Percentiles rank a stretch among this genome's conserved stretches.
Conservation (phyloP, 1,140 invertebrate species). For the Drosophila santomea region DNA sequence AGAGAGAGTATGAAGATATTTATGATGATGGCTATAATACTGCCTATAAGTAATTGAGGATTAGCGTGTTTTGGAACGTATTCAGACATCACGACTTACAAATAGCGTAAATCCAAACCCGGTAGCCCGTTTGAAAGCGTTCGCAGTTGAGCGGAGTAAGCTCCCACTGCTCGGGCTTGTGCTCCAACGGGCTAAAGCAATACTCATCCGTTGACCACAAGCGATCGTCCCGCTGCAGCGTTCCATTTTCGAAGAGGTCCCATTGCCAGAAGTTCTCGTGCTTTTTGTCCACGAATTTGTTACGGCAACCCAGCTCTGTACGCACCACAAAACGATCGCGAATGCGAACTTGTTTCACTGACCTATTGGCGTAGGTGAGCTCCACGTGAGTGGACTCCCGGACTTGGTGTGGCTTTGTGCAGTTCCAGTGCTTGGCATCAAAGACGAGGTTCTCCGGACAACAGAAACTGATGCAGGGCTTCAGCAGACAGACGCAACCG, state of each 20-base stretch:
- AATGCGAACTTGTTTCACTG: conserved; percentile 58
- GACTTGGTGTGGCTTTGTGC: conserved; percentile 23
- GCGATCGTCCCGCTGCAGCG: conserved; percentile 41
- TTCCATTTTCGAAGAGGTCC: conserved; percentile 64
- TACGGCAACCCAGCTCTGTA: conserved; percentile 64
- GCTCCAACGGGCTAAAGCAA: conserved; percentile 72
- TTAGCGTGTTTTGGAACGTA: background rate
- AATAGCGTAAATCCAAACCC: conserved; percentile 80
- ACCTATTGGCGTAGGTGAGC: conserved; percentile 37
- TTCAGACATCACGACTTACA: conserved; percentile 38
- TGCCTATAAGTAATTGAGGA: conserved; percentile 33
- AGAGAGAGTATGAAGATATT: conserved; percentile 68
- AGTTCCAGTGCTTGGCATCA: conserved; percentile 47
- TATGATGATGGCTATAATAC: conserved; percentile 72
- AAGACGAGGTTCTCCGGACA: conserved; percentile 57
- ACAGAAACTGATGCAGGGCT: conserved; percentile 76
- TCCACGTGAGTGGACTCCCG: conserved; percentile 52
- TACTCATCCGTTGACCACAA: conserved; percentile 75
- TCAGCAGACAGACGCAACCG: conserved; percentile 72
- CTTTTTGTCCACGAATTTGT: conserved; percentile 67
- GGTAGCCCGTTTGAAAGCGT: conserved; percentile 71
- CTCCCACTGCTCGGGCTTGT: conserved; percentile 64
- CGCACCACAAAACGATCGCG: conserved; percentile 62
- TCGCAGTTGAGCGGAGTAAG: conserved; percentile 73
- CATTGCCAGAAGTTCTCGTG: conserved; percentile 72